Conservation (phyloP, 2,888 invertebrate genomes). For the Gari tellinella region DNA sequence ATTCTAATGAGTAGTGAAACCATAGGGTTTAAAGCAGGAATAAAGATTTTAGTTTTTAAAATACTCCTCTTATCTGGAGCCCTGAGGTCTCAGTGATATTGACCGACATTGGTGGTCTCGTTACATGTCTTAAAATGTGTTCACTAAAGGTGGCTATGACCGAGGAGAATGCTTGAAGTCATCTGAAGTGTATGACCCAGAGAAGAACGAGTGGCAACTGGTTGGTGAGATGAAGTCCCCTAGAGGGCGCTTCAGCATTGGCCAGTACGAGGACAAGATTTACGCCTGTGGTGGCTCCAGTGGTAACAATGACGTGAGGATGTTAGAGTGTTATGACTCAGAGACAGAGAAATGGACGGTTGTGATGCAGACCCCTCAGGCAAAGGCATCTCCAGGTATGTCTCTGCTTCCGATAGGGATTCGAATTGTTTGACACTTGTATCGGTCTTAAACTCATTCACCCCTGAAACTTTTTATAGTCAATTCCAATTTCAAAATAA, state of each 20-base stretch:
- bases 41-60: no score
- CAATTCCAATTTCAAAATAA: no score
- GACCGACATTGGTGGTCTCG: no score
- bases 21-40: no score
- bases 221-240: slow-evolving; percentile 89
- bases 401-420: background rate
- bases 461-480: no score
- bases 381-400: slow-evolving; percentile 56
- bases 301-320: slow-evolving; percentile 92
- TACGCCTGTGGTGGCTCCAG: slow-evolving; percentile 92
- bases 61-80: no score
- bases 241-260: slow-evolving; percentile 92
- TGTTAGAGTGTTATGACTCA: slow-evolving; percentile 88
- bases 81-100: no score
- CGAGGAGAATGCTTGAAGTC: slow-evolving; percentile 92
- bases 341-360: slow-evolving; percentile 85
- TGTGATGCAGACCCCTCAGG: slow-evolving; percentile 86
- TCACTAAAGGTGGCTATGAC: slow-evolving; percentile 90
- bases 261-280: slow-evolving; percentile 89
- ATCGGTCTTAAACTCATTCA: no score
- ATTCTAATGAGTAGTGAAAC: no score
- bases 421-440: no score
- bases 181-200: slow-evolving; percentile 91
- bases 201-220: slow-evolving; percentile 89
- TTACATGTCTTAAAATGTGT: no score